Evolutionary conservation across 1,140 invertebrate species (phyloP), one percentile per base, ranked within the genome.

Genomic region (Brevipalpus yothersi): DNA sequence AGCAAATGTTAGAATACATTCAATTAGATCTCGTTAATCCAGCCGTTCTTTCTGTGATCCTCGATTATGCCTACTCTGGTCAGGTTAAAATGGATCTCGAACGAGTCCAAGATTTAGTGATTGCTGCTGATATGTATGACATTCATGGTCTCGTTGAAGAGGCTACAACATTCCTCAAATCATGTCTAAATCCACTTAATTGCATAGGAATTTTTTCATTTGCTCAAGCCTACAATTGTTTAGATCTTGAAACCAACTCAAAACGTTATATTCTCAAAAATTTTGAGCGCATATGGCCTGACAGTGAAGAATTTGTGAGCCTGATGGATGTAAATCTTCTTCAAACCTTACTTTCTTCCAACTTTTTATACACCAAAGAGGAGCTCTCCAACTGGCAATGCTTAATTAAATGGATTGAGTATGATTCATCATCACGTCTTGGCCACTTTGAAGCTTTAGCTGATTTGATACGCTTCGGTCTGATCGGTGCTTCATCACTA

Each of bases 121-220:
- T 57, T 15, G 56, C 56, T 5, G n/a, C 40, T 21, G 56, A 57
- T 57, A 57, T 42, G 56, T 57, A 57, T 39, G 43, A 57, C 23
- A 57, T 57, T 21, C 15, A 19, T 21, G 56, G 19, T 42, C 19
- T 57, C 12, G 12, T 57, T 12, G 15, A 57, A 57, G 19, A 42
- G 12, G 13, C 40, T n/a, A 42, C 41, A 15, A 21, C 5, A n/a
- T 57, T 57, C 19, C 23, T 41, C n/a, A 21, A 17, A 42, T 13
- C 40, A 10, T 12, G 17, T 15, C 15, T 57, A 15, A 43, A 41
- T n/a, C 40, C 41, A n/a, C 7, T 8, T 7, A 57, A 57, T 57
- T 42, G 40, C 15, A 43, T 57, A 21, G 56, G 56, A 2, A 43
- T 57, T 41, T 39, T 42, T 43, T 42, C 43, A 19, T 57, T 57